These are phyloP conservation scores for Alligator mississippiensis DNA, from an alignment of 2,113 vertebrate species.

Conservation along the genomic window DNA sequence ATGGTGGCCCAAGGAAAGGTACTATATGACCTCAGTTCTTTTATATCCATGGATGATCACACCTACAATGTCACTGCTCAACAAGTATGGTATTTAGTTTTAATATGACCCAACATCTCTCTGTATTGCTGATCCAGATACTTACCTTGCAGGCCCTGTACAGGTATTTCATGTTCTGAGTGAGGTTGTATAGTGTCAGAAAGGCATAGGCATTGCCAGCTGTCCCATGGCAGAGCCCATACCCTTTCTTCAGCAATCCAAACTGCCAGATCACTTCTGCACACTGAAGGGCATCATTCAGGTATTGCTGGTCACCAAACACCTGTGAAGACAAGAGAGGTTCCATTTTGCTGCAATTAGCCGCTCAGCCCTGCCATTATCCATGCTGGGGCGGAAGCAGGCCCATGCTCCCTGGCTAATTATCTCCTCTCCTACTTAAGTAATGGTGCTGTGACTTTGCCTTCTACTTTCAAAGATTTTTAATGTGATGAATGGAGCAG, in stretches of 20 bases:
- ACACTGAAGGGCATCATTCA: constrained; percentile 86
- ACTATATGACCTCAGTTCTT: too few species aligned
- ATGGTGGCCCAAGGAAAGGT: too few species aligned
- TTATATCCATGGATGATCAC: too few species aligned
- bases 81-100: too few species aligned
- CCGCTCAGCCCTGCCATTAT: neutral
- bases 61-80: too few species aligned
- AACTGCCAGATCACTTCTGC: constrained; percentile 92
- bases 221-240: constrained; percentile 92
- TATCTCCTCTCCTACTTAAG: neutral
- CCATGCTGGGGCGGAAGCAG: neutral
- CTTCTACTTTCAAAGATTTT: neutral
- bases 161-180: constrained; percentile 88
- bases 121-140: neutral
- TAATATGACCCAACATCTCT: neutral
- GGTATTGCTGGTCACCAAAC: constrained; percentile 87
- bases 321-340: constrained; percentile 73
- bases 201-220: constrained; percentile 95
- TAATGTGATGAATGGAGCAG: neutral
- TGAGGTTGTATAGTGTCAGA: constrained; percentile 89
- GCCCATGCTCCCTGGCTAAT: neutral
- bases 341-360: neutral
- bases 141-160: constrained; percentile 95
- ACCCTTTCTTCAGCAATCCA: constrained; percentile 94
- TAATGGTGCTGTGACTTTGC: neutral